A percentile compares a stretch with the other conserved stretches of the same genome.
Evolutionary conservation across 1,140 invertebrate genomes (phyloP).

Genomic region (Polypedilum vanderplanki): DNA sequence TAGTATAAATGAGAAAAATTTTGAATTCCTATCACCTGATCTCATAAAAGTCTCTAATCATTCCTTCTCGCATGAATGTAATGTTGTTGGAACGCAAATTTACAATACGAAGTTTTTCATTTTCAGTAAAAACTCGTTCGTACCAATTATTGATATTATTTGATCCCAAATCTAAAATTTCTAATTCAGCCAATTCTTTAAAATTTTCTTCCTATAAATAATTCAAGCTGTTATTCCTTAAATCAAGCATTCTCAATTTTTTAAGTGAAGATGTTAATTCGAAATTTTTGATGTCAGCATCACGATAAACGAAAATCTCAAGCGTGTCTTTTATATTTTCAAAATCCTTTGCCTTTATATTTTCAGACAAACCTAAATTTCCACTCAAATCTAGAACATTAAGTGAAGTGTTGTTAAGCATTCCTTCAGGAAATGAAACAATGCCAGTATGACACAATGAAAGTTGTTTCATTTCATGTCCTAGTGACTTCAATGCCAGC

Average conservation of each 20-base stretch:
- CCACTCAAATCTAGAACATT: constrained; percentile 49
- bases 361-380: constrained; percentile 42
- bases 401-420: constrained; percentile 44
- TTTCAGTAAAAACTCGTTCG: constrained; percentile 39
- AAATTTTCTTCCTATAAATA: constrained; percentile 36
- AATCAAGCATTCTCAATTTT: constrained; percentile 43
- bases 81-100: constrained; percentile 48
- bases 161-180: constrained; percentile 46
- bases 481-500: constrained; percentile 40
- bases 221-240: constrained; percentile 46
- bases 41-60: constrained; percentile 45
- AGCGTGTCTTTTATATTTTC: constrained; percentile 44
- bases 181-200: constrained; percentile 40
- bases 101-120: constrained; percentile 43
- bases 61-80: constrained; percentile 46
- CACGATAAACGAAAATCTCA: constrained; percentile 45
- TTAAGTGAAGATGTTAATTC: constrained; percentile 40
- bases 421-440: constrained; percentile 36
- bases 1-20: neutral
- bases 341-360: constrained; percentile 39
- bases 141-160: constrained; percentile 50
- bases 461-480: constrained; percentile 42
- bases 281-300: constrained; percentile 42
- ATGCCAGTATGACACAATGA: constrained; percentile 48
- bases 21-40: constrained; percentile 34